These are phyloP conservation scores for Botia kubotai DNA, from an alignment of 2,797 vertebrate species.

Conservation along the genomic window DNA sequence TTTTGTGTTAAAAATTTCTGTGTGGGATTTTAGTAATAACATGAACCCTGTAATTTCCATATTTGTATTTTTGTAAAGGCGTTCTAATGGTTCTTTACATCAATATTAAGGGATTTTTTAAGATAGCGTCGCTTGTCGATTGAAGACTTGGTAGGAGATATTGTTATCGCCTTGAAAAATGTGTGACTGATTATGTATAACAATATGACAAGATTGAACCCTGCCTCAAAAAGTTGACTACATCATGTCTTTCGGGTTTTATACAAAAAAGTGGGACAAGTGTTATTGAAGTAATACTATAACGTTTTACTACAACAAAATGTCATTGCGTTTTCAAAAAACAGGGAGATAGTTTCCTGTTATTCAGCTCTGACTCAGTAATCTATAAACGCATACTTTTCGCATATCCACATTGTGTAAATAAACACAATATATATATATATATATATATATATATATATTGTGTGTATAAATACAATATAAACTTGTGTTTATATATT, in stretches of 20 bases:
- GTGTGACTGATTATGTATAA: too few relatives aligned
- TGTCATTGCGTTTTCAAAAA: not conserved
- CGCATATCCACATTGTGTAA: not conserved
- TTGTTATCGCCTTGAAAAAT: not conserved
- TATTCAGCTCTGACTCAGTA: not conserved
- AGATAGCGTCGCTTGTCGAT: not conserved
- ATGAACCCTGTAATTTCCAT: not conserved
- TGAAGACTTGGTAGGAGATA: not conserved
- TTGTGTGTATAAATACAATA: too few relatives aligned
- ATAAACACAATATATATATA: not conserved
- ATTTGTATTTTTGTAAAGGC: not conserved
- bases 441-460: too few relatives aligned
- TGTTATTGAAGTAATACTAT: not conserved
- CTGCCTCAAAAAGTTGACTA: not conserved
- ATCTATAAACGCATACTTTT: not conserved
- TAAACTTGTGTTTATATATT: too few relatives aligned
- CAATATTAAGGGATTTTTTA: not conserved
- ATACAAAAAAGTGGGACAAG: not conserved
- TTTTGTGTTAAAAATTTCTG: not conserved
- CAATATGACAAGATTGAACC: not conserved
- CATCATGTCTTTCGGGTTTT: not conserved
- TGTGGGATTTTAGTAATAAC: not conserved
- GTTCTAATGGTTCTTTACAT: not conserved
- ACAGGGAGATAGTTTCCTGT: not conserved
- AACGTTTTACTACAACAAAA: not conserved